Percentiles rank a stretch among this genome's conserved stretches.
Evolutionary conservation across 2,797 vertebrate genomes (phyloP).

Genomic region (Clarias laeviceps): DNA sequence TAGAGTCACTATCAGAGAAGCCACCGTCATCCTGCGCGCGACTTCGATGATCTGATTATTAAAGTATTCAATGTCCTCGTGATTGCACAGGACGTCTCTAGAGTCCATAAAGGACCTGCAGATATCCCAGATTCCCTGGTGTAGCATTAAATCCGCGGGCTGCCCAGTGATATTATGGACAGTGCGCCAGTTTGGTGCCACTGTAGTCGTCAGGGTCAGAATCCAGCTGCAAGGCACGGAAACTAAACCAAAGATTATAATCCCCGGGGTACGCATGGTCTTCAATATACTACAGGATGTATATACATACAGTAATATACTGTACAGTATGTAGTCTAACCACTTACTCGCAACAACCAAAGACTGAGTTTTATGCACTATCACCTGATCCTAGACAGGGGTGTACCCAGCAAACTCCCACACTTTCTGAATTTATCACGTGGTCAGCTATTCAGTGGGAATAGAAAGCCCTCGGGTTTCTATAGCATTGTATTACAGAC

Average conservation of each 20-base stretch:
- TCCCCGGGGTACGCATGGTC: background rate
- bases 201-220: slow-evolving; percentile 78
- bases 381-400: background rate
- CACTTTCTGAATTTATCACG: slow-evolving; percentile 16
- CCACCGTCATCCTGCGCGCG: slow-evolving; percentile 80
- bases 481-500: slow-evolving; percentile 19
- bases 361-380: slow-evolving; percentile 1
- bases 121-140: slow-evolving; percentile 88
- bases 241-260: slow-evolving; percentile 16
- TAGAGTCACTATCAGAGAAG: slow-evolving; percentile 73
- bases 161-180: slow-evolving; percentile 59
- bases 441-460: slow-evolving; percentile 20
- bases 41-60: slow-evolving; percentile 67
- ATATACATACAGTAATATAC: background rate
- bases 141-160: slow-evolving; percentile 58
- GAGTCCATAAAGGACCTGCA: slow-evolving; percentile 69
- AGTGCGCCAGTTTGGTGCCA: slow-evolving; percentile 85
- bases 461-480: slow-evolving; percentile 24
- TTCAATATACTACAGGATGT: background rate
- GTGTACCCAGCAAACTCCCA: slow-evolving; percentile 12
- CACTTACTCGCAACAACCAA: slow-evolving; percentile 68
- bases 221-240: slow-evolving; percentile 82
- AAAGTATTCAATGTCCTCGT: slow-evolving; percentile 75
- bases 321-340: background rate
- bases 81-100: slow-evolving; percentile 62